These are phyloP conservation scores for Zosterops borbonicus DNA, from an alignment of 2,113 vertebrate genomes.

Conservation along the genomic window DNA sequence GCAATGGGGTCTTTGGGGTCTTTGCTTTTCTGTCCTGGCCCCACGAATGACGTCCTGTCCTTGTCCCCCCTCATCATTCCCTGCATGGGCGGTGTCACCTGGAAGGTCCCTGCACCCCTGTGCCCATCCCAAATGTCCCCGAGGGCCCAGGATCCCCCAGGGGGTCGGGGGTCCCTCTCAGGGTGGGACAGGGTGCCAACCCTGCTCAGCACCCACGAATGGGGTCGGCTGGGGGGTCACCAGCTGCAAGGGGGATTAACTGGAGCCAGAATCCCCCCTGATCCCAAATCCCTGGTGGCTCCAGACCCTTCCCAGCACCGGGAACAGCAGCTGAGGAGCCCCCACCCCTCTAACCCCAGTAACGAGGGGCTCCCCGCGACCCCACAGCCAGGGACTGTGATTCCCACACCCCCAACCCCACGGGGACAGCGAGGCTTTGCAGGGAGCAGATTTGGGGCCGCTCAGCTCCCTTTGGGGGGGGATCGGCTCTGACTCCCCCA, in stretches of 20 bases:
- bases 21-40: background rate
- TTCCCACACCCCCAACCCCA: fast-evolving
- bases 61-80: background rate
- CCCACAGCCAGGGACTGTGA: background rate
- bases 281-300: background rate
- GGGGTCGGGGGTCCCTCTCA: background rate
- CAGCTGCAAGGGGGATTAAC: background rate
- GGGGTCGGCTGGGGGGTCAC: background rate
- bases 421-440: fast-evolving
- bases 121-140: background rate
- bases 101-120: fast-evolving
- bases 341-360: too few relatives aligned
- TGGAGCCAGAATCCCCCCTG: background rate
- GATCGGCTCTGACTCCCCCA: fast-evolving
- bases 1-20: background rate
- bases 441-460: fast-evolving
- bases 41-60: fast-evolving
- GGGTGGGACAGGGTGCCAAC: background rate
- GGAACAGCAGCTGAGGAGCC: background rate
- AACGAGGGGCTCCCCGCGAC: fast-evolving
- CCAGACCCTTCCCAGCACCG: background rate
- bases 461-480: fast-evolving
- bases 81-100: fast-evolving
- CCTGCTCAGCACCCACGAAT: background rate
- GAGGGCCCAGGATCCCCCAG: background rate